Evolutionary conservation across 2,797 vertebrate species (phyloP).

Genomic region (Coccyzus lansbergi): DNA sequence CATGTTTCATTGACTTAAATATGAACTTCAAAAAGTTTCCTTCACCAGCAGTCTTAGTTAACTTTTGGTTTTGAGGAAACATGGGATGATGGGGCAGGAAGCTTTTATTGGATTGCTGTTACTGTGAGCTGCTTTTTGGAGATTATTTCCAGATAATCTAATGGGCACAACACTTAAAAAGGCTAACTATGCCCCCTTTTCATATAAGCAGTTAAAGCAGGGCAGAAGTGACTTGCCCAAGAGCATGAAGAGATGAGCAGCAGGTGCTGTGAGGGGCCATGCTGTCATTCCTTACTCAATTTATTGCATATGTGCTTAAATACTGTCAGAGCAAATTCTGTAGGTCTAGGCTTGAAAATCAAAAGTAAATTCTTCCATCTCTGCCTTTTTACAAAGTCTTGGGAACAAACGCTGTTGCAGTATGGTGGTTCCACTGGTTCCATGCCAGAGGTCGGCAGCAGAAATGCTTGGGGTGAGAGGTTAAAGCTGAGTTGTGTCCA

Average conservation of each 20-base stretch:
- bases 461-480: constrained; percentile 68
- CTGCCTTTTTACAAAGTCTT: background rate
- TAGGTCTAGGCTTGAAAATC: background rate
- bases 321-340: background rate
- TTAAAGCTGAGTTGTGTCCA: constrained; percentile 64
- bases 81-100: background rate
- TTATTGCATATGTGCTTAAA: background rate
- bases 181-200: background rate
- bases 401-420: background rate
- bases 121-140: background rate
- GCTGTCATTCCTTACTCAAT: background rate
- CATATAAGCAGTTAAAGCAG: background rate
- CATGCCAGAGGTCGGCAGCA: constrained; percentile 67
- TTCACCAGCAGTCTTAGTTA: background rate
- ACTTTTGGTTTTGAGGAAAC: background rate
- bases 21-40: background rate
- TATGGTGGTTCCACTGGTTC: background rate
- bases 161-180: background rate
- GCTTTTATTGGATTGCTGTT: background rate
- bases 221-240: background rate
- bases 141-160: background rate
- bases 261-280: background rate
- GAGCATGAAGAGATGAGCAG: background rate
- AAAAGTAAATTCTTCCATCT: background rate
- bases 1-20: background rate